These are phyloP conservation scores for Ptyas mucosa DNA, from an alignment of 2,113 vertebrate species.

Conservation along the genomic window DNA sequence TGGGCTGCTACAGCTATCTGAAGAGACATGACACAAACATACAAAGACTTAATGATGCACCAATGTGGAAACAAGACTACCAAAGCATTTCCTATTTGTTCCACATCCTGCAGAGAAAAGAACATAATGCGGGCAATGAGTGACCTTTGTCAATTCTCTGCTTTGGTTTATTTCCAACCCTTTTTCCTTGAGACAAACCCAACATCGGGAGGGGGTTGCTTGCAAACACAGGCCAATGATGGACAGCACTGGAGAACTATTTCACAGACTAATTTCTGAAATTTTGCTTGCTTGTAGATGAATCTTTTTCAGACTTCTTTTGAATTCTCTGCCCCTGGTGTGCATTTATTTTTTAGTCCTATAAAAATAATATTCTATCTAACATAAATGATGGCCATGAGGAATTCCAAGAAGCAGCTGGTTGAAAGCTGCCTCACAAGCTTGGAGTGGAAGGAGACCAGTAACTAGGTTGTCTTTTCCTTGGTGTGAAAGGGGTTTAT, in stretches of 20 bases:
- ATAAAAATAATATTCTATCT: neutral
- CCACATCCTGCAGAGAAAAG: conserved; percentile 1
- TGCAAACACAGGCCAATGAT: neutral
- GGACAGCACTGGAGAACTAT: neutral
- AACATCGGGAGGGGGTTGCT: neutral
- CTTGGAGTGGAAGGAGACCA: neutral
- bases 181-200: neutral
- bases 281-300: neutral
- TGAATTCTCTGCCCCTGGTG: neutral
- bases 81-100: conserved; percentile 31
- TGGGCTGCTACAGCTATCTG: conserved; percentile 28
- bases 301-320: neutral
- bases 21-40: conserved; percentile 31
- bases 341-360: neutral
- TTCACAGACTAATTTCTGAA: neutral
- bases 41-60: conserved; percentile 22
- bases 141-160: conserved; percentile 16
- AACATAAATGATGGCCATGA: neutral
- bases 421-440: neutral
- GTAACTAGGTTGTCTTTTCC: neutral
- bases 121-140: neutral
- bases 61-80: conserved; percentile 26
- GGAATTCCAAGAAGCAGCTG: neutral
- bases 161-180: conserved; percentile 17
- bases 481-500: neutral